Evolutionary conservation across 2,888 invertebrate species (phyloP), one percentile per base, ranked within the genome.

Genomic region (Nudaria mundana): DNA sequence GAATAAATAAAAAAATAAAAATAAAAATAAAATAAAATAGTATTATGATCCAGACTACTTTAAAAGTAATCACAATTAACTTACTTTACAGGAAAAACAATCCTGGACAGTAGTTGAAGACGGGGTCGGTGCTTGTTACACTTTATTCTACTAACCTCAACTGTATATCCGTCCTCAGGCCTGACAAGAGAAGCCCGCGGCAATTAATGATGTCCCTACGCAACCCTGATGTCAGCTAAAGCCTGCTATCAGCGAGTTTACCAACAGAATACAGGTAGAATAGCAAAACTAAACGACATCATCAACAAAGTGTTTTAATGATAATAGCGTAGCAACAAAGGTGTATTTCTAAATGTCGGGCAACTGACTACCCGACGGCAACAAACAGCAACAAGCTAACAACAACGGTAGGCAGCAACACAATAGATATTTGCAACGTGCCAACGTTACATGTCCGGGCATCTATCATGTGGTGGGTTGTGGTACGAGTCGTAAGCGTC

Each of bases 361-460:
- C 26, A 29, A 23, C 28, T n/a, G n/a, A n/a, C n/a, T n/a, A n/a
- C n/a, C n/a, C n/a, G n/a, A 28, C 28, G 10, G 20, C 43, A 39
- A 33, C 38, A 29, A 41, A 26, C 37, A 20, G 43, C 37, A 35
- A 35, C 34, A 34, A 25, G 28, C 28, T 13, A 23, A 14, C 33
- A 16, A 31, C 30, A 13, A n/a, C 34, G 32, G 26, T 13, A 25
- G 13, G 30, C 23, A 13, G 14, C 22, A 34, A 28, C 23, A 60
- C 50, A 52, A 56, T 49, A 37, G 42, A 37, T 38, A 49, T 59
- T 60, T 44, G 61, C 57, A 50, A 50, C 44, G 55, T 54, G 52
- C 52, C 51, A 51, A 53, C 49, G 41, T 41, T 45, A 43, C 37
- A 28, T 33, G 45, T 46, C 40, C 33, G 32, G 44, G 29, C 50